Percentiles rank a stretch among this genome's conserved stretches.
These are phyloP conservation scores for Trichogramma evanescens DNA, from an alignment of 2,888 invertebrate species.

Conservation along the genomic window DNA sequence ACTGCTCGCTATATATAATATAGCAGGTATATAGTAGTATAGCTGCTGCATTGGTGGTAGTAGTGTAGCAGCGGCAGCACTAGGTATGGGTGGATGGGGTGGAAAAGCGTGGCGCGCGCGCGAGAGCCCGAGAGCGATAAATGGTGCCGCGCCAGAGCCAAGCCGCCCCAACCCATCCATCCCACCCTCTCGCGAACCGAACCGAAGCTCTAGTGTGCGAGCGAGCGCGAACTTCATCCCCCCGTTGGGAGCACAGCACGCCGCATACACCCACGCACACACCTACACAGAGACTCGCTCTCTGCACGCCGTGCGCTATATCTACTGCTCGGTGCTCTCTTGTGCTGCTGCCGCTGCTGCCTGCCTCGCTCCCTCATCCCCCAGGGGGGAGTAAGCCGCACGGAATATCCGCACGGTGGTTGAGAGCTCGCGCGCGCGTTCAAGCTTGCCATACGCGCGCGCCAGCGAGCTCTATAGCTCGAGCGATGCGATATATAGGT, in stretches of 20 bases:
- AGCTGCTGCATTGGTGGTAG: neutral
- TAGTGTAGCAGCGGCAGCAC: conserved; percentile 2
- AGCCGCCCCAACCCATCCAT: conserved; percentile 22
- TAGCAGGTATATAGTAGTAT: conserved; percentile 2
- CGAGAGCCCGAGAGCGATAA: conserved; percentile 21
- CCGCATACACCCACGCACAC: no score
- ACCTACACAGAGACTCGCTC: no score
- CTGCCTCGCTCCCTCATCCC: no score
- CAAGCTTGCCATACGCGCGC: conserved; percentile 4
- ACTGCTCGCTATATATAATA: neutral
- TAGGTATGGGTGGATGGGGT: conserved; percentile 13
- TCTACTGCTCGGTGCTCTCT: no score
- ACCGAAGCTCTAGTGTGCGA: neutral
- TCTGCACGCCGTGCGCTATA: no score
- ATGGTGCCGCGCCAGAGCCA: conserved; percentile 21
- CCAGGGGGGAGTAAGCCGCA: no score
- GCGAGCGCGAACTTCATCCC: conserved; percentile 10
- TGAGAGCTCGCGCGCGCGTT: neutral
- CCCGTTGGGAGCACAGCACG: neutral
- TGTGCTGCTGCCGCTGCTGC: no score
- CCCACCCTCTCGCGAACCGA: neutral
- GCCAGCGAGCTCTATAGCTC: conserved; percentile 4
- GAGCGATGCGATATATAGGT: no score
- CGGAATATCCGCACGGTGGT: no score
- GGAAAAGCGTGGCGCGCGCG: conserved; percentile 10